Evolutionary conservation across 2,113 vertebrate species (phyloP).

Genomic region (Heloderma charlesbogerti): DNA sequence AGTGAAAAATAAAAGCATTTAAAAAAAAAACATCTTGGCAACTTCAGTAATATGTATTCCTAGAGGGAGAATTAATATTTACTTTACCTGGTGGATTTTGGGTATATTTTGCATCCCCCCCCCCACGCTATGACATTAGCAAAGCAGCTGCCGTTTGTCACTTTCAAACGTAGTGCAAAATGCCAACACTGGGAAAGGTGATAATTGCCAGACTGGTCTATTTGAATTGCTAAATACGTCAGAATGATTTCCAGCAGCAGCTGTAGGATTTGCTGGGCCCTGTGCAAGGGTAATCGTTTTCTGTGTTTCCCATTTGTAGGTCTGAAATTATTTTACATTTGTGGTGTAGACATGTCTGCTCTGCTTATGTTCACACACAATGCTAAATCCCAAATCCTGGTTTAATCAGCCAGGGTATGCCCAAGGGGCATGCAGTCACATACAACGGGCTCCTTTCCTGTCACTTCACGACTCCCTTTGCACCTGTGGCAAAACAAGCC

Average conservation of each 20-base stretch:
- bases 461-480: too few species aligned
- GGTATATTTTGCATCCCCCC: slow-evolving; percentile 54
- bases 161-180: slow-evolving; percentile 82
- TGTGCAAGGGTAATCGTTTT: not conserved
- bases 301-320: not conserved
- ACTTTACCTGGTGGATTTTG: slow-evolving; percentile 81
- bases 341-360: not conserved
- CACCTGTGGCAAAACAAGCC: too few species aligned
- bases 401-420: too few species aligned
- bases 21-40: slow-evolving; percentile 66
- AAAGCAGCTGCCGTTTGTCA: slow-evolving; percentile 81
- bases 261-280: not conserved
- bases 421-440: too few species aligned
- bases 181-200: slow-evolving; percentile 80
- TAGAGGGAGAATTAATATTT: slow-evolving; percentile 84
- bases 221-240: slow-evolving; percentile 87
- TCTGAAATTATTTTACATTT: not conserved
- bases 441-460: too few species aligned
- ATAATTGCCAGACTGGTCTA: slow-evolving; percentile 82
- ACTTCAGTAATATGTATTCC: slow-evolving; percentile 78
- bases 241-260: not conserved
- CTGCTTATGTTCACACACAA: too few species aligned
- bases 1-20: slow-evolving; percentile 80
- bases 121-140: slow-evolving; percentile 79
- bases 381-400: too few species aligned